A percentile compares a stretch with the other conserved stretches of the same genome.
phyloP scores from a whole-genome alignment of 2,113 vertebrate species.

The Cynocephalus volans region DNA sequence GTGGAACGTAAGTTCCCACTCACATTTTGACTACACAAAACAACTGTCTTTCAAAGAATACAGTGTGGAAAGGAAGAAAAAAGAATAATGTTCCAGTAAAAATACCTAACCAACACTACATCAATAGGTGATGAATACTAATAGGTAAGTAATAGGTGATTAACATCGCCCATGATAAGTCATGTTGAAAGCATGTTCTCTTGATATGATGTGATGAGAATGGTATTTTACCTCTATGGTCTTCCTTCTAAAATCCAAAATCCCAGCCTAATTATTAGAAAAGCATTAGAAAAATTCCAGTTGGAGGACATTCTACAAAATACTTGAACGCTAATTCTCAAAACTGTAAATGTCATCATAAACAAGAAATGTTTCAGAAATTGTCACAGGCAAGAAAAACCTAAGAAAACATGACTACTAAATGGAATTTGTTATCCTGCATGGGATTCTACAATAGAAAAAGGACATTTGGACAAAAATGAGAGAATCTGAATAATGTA shows the following conservation, averaged over 20 bases:
- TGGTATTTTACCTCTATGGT: background rate
- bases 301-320: background rate
- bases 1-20: background rate
- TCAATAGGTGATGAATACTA: background rate
- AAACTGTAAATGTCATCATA: background rate
- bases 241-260: background rate
- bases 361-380: background rate
- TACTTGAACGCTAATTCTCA: background rate
- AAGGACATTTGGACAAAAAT: background rate
- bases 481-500: background rate
- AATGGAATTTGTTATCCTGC: background rate
- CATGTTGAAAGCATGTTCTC: background rate
- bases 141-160: too few relatives aligned
- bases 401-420: background rate
- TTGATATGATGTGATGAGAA: background rate
- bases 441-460: background rate
- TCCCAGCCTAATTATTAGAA: background rate
- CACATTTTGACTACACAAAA: background rate
- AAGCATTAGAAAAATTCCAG: background rate
- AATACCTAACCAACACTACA: background rate
- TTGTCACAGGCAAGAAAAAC: background rate
- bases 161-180: background rate
- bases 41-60: background rate
- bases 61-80: background rate
- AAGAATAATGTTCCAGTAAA: background rate